phyloP scores from a whole-genome alignment of 2,888 invertebrate species.

The Tachina grossa region DNA sequence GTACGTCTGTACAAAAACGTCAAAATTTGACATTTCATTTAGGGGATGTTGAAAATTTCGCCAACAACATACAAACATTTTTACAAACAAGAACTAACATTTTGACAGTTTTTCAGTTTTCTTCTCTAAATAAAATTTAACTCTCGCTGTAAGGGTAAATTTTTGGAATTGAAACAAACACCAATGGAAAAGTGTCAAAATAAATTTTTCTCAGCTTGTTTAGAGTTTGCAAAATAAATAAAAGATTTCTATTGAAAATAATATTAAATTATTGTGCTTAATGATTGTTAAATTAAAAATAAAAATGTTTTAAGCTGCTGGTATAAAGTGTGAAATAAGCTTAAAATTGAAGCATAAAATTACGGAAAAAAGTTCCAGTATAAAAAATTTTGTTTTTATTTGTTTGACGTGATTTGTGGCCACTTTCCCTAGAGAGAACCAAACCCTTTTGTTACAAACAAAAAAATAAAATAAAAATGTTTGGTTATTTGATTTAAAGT shows the following conservation, averaged over 20 bases:
- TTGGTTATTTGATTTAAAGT: constrained; percentile 13
- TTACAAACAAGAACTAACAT: background rate
- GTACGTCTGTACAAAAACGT: constrained; percentile 11
- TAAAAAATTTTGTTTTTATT: constrained; percentile 29
- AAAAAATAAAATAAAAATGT: constrained; percentile 6
- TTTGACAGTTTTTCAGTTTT: constrained; percentile 48
- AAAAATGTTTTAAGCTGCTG: background rate
- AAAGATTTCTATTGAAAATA: constrained; percentile 17
- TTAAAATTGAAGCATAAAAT: background rate
- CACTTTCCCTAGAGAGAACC: constrained; percentile 60
- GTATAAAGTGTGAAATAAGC: background rate
- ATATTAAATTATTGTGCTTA: background rate
- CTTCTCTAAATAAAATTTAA: constrained; percentile 6
- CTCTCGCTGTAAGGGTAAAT: constrained; percentile 13
- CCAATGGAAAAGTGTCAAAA: constrained; percentile 63
- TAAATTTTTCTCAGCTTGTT: constrained; percentile 28
- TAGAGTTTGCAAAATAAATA: constrained; percentile 48
- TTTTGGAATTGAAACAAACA: constrained; percentile 63
- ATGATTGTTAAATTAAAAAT: background rate
- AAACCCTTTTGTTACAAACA: constrained; percentile 60
- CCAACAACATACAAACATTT: constrained; percentile 28
- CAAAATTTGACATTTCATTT: constrained; percentile 44
- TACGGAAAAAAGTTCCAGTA: background rate
- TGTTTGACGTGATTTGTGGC: constrained; percentile 26
- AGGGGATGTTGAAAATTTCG: constrained; percentile 26